phyloP scores from a whole-genome alignment of 1,140 invertebrate genomes.

The Ips typographus region DNA sequence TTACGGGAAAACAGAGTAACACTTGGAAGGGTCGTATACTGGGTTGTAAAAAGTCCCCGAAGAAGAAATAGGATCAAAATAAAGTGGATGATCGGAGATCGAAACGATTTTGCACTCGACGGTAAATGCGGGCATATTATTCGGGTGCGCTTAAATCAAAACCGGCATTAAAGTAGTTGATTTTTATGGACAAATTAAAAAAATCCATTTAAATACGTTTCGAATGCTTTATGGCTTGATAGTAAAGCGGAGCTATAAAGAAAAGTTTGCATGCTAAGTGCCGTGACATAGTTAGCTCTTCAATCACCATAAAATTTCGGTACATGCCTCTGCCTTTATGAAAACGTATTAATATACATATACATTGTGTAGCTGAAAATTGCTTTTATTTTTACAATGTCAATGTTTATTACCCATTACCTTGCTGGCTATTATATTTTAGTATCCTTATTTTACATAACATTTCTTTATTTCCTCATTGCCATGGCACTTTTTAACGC shows the following conservation, averaged over 20 bases:
- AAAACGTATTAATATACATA: slow-evolving; percentile 46
- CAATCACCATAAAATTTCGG: slow-evolving; percentile 48
- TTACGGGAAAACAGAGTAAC: slow-evolving; percentile 23
- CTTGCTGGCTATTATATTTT: slow-evolving; percentile 24
- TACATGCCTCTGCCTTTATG: slow-evolving; percentile 42
- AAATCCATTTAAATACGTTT: slow-evolving; percentile 50
- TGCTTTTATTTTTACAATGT: slow-evolving; percentile 40
- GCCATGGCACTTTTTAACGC: not conserved
- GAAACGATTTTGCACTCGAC: slow-evolving; percentile 28
- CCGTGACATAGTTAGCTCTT: slow-evolving; percentile 48
- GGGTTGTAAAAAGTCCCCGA: slow-evolving; percentile 25
- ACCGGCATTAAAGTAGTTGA: slow-evolving; percentile 48
- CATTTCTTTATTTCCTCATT: slow-evolving; percentile 14
- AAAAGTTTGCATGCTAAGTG: slow-evolving; percentile 47
- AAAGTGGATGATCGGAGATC: slow-evolving; percentile 31
- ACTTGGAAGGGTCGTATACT: slow-evolving; percentile 23
- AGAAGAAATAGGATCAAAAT: slow-evolving; percentile 24
- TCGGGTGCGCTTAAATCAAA: slow-evolving; percentile 36
- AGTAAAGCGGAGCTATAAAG: slow-evolving; percentile 47
- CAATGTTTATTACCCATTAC: slow-evolving; percentile 33
- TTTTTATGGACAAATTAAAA: slow-evolving; percentile 50
- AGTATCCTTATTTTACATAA: slow-evolving; percentile 15
- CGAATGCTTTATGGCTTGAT: slow-evolving; percentile 48
- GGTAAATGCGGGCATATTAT: slow-evolving; percentile 40
- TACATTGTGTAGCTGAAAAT: slow-evolving; percentile 42